These are phyloP conservation scores for Linnaemya vulpina DNA, from an alignment of 2,888 invertebrate species.

Conservation along the genomic window DNA sequence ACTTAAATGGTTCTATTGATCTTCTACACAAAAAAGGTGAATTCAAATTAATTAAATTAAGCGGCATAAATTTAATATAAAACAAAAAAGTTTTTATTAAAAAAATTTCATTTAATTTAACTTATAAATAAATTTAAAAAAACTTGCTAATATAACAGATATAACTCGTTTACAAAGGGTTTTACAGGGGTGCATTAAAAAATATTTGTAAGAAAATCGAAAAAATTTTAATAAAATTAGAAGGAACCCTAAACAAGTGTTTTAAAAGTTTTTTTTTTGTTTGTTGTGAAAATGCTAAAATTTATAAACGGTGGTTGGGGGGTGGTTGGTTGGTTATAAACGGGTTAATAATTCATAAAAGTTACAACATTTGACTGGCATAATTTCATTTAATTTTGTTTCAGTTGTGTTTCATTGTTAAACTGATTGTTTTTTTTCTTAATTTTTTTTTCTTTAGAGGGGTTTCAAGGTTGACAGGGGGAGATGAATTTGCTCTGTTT, in stretches of 20 bases:
- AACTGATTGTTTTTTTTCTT: slow-evolving; percentile 27
- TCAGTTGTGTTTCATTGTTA: slow-evolving; percentile 49
- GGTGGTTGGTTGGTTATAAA: background rate
- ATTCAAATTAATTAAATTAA: too few relatives aligned
- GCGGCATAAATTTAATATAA: too few relatives aligned
- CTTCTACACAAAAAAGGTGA: too few relatives aligned
- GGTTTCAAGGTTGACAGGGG: background rate
- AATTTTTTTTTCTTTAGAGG: background rate
- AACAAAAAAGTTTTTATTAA: too few relatives aligned
- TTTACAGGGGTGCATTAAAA: background rate
- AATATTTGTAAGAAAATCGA: background rate
- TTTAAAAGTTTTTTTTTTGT: background rate
- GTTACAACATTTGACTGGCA: slow-evolving; percentile 56
- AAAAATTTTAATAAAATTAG: background rate
- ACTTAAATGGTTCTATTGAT: too few relatives aligned
- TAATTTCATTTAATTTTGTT: slow-evolving; percentile 70
- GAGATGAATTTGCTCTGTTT: slow-evolving; percentile 18
- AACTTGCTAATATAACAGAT: too few relatives aligned
- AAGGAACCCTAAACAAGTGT: background rate
- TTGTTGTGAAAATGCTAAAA: background rate
- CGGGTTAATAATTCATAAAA: slow-evolving; percentile 1
- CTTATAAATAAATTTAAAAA: too few relatives aligned
- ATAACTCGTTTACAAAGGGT: too few relatives aligned
- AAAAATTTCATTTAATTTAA: too few relatives aligned
- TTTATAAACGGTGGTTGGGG: slow-evolving; percentile 14